A percentile compares a stretch with the other conserved stretches of the same genome.
Evolutionary conservation across 2,888 invertebrate species (phyloP).

Genomic region (Amblyjoppa fuscipennis): DNA sequence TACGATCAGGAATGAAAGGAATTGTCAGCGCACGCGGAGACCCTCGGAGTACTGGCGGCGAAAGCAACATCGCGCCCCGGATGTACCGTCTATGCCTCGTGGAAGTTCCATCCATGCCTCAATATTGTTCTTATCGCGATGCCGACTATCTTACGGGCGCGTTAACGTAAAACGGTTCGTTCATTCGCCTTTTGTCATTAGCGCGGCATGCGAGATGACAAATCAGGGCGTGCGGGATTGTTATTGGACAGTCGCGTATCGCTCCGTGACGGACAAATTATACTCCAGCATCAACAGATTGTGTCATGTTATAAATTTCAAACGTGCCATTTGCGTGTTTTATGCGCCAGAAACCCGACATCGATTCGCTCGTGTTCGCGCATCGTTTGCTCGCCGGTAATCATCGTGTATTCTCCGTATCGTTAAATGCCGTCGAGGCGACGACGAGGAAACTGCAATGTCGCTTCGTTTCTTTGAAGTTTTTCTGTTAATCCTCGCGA

Average conservation of each 20-base stretch:
- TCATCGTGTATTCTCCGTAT: neutral
- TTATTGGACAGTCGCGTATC: neutral
- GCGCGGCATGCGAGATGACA: neutral
- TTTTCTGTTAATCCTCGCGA: conserved; percentile 5
- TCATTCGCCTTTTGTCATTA: neutral
- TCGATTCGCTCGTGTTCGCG: neutral
- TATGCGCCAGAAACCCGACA: too few relatives aligned
- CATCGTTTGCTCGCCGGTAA: neutral
- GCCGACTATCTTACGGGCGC: neutral
- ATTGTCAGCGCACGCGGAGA: too few relatives aligned
- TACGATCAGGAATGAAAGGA: too few relatives aligned
- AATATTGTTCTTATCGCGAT: neutral
- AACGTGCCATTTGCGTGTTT: neutral
- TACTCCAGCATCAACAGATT: neutral
- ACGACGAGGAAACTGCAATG: conserved; percentile 13
- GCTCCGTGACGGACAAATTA: neutral
- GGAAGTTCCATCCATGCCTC: neutral
- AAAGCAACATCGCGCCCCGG: too few relatives aligned
- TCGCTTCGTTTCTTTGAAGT: neutral
- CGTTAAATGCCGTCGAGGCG: neutral
- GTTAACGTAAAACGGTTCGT: neutral
- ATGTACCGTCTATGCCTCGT: too few relatives aligned
- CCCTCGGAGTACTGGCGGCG: too few relatives aligned
- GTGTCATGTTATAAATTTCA: neutral
- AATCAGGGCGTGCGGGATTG: neutral